Percentiles rank a stretch among this genome's conserved stretches.
These are phyloP conservation scores for Parnassius orleans DNA, from an alignment of 2,888 invertebrate species.

Conservation along the genomic window DNA sequence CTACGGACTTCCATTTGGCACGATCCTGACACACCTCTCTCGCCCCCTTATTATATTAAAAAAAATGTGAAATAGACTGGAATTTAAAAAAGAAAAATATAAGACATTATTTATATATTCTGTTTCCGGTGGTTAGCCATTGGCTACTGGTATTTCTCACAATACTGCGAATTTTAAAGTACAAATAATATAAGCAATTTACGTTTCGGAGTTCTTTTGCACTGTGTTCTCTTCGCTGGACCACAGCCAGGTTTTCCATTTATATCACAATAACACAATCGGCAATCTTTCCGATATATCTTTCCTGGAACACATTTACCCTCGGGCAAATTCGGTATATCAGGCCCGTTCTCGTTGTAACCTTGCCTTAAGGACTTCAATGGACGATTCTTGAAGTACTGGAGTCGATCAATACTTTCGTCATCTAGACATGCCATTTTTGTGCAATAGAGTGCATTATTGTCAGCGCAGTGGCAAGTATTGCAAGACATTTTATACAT, in stretches of 20 bases:
- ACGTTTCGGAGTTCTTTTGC: constrained; percentile 33
- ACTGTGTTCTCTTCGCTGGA: constrained; percentile 20
- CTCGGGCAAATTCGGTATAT: constrained; percentile 31
- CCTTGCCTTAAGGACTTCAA: background rate
- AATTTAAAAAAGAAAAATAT: no score
- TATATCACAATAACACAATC: constrained; percentile 51
- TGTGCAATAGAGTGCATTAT: constrained; percentile 56
- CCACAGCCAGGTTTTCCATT: constrained; percentile 36
- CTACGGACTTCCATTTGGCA: no score
- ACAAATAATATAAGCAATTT: constrained; percentile 22
- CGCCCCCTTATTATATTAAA: no score
- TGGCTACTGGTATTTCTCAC: no score
- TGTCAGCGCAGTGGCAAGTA: constrained; percentile 49
- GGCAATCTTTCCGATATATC: constrained; percentile 46
- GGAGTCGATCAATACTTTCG: constrained; percentile 5
- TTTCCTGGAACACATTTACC: constrained; percentile 50
- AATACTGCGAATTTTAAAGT: no score
- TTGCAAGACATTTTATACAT: constrained; percentile 59
- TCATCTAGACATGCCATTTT: constrained; percentile 53
- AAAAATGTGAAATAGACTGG: no score
- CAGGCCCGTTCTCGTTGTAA: background rate
- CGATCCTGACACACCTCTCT: no score
- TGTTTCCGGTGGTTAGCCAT: no score
- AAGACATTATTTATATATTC: no score
- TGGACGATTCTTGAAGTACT: background rate